These are phyloP conservation scores for Athene cunicularia DNA, from an alignment of 2,113 vertebrate species.

Conservation along the genomic window DNA sequence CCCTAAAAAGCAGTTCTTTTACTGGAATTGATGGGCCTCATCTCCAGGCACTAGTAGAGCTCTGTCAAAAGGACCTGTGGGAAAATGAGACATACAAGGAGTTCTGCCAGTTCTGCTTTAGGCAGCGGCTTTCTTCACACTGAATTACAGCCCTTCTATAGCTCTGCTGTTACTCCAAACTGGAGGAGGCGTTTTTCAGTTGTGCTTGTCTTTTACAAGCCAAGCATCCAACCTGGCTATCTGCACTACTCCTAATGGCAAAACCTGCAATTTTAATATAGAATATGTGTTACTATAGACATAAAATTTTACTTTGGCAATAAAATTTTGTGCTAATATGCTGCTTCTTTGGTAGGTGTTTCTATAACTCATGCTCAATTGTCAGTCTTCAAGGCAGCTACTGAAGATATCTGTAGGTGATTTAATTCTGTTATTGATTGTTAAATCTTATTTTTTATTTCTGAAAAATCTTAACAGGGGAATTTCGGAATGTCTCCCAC, in stretches of 20 bases:
- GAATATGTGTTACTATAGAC: background rate
- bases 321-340: background rate
- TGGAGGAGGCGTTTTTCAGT: background rate
- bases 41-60: background rate
- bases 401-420: background rate
- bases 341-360: background rate
- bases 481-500: constrained; percentile 91
- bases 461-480: constrained; percentile 76
- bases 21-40: background rate
- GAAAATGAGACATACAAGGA: background rate
- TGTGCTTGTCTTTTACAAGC: background rate
- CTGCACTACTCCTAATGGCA: background rate
- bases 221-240: background rate
- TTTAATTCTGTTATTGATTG: background rate
- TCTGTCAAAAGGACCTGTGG: background rate
- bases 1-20: background rate
- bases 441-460: background rate
- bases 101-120: background rate
- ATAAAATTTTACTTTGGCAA: background rate
- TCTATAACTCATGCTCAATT: accelerated
- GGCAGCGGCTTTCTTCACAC: background rate
- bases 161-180: background rate
- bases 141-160: background rate
- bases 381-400: background rate
- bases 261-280: background rate